These are phyloP conservation scores for Cephus cinctus DNA, from an alignment of 1,140 invertebrate species.

Conservation along the genomic window DNA sequence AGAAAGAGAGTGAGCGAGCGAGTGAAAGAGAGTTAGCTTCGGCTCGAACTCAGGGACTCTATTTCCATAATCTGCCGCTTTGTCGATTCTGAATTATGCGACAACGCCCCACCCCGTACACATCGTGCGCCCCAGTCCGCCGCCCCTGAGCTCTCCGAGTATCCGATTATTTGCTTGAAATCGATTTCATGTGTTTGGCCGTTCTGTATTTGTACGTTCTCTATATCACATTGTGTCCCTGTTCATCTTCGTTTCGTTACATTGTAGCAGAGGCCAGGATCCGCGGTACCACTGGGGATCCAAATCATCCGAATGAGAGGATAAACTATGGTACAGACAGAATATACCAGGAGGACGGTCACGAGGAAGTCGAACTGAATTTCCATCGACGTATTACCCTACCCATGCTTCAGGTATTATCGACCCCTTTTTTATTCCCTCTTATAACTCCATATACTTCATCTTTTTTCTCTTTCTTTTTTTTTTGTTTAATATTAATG, in stretches of 20 bases:
- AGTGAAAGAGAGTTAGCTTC: constrained; percentile 20
- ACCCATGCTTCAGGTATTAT: too few species aligned
- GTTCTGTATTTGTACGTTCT: constrained; percentile 36
- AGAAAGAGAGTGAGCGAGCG: constrained; percentile 21
- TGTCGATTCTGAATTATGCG: constrained; percentile 57
- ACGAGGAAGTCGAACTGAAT: too few species aligned
- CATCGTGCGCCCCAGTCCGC: neutral
- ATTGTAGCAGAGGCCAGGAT: too few species aligned
- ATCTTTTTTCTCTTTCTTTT: too few species aligned
- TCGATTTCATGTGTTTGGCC: constrained; percentile 51
- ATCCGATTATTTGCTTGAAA: constrained; percentile 54
- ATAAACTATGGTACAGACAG: too few species aligned
- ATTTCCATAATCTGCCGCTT: constrained; percentile 57
- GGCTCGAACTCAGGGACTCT: constrained; percentile 46
- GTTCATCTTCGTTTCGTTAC: constrained; percentile 24
- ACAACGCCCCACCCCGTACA: constrained; percentile 29
- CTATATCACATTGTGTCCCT: constrained; percentile 14
- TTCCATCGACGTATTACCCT: too few species aligned
- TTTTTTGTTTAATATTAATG: too few species aligned
- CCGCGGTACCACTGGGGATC: too few species aligned
- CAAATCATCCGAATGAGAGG: too few species aligned
- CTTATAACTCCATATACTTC: too few species aligned
- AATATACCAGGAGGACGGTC: too few species aligned
- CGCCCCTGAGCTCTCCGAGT: constrained; percentile 37
- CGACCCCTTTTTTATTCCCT: too few species aligned